A percentile compares a stretch with the other conserved stretches of the same genome.
Conservation (phyloP, 2,797 vertebrate genomes). For the Helostoma temminkii region DNA sequence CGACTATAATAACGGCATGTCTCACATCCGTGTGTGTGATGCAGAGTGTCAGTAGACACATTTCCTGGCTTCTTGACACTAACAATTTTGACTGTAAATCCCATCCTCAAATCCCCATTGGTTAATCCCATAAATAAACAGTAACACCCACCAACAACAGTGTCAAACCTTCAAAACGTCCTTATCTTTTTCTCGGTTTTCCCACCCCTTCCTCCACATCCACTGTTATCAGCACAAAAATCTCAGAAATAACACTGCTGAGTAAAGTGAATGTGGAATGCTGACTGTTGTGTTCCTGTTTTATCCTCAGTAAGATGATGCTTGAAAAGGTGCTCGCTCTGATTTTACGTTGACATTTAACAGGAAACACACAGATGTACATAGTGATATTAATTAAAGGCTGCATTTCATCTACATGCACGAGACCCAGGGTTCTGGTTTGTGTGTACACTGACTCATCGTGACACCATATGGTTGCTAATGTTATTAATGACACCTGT, state of each 20-base stretch:
- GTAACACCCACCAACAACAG: constrained; percentile 10
- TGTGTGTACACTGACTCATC: not conserved
- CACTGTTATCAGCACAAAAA: constrained; percentile 49
- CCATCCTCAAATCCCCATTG: constrained; percentile 49
- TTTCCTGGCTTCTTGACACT: constrained; percentile 48
- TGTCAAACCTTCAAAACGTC: constrained; percentile 24
- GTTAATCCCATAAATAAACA: constrained; percentile 72
- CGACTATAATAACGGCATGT: not conserved
- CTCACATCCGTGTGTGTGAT: constrained; percentile 2
- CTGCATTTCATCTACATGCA: not conserved
- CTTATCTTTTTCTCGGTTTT: constrained; percentile 61
- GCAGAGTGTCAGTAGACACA: constrained; percentile 31
- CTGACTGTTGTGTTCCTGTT: not conserved
- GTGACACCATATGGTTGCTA: not conserved
- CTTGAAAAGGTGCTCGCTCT: not conserved
- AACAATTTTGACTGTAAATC: constrained; percentile 34
- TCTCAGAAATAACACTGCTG: constrained; percentile 52
- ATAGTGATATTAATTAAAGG: not conserved
- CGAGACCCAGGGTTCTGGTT: not conserved
- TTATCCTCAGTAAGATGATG: not conserved
- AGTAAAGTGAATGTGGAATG: constrained; percentile 10
- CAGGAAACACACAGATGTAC: not conserved
- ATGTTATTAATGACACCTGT: not conserved
- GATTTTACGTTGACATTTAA: not conserved
- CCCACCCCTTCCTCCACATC: constrained; percentile 65